Evolutionary conservation across 2,888 invertebrate species (phyloP).

Genomic region (Colostygia pectinataria): DNA sequence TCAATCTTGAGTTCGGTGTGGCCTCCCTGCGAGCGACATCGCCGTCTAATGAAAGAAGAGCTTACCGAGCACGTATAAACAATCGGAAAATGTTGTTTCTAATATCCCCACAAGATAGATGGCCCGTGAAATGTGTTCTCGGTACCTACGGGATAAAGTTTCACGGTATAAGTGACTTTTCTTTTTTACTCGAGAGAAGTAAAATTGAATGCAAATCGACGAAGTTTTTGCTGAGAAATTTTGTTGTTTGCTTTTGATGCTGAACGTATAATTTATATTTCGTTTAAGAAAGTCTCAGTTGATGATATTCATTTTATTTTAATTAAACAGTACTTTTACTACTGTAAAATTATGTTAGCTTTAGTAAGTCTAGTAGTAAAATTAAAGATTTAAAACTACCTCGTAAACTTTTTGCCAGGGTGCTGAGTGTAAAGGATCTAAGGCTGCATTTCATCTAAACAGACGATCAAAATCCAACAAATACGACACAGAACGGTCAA

Average conservation of each 20-base stretch:
- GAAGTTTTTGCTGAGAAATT: conserved; percentile 28
- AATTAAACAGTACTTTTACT: conserved; percentile 1
- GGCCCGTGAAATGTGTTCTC: conserved; percentile 54
- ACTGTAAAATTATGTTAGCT: neutral
- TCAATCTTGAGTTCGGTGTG: conserved; percentile 70
- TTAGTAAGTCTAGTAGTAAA: too few species aligned
- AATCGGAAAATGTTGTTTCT: conserved; percentile 76
- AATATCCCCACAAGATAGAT: conserved; percentile 74
- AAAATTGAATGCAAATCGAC: conserved; percentile 32
- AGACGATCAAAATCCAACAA: too few species aligned
- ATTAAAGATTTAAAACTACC: too few species aligned
- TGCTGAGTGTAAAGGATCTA: too few species aligned
- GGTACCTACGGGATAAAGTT: conserved; percentile 38
- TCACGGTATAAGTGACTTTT: conserved; percentile 33
- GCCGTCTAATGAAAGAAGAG: conserved; percentile 79
- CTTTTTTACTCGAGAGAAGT: conserved; percentile 33
- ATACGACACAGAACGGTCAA: too few species aligned
- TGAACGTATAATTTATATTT: conserved; percentile 15
- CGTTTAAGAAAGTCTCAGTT: conserved; percentile 8
- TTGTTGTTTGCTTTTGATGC: conserved; percentile 27
- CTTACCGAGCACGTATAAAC: conserved; percentile 78
- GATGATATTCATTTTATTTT: conserved; percentile 6
- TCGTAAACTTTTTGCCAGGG: too few species aligned
- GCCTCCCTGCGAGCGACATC: conserved; percentile 70
- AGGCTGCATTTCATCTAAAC: too few species aligned